Evolutionary conservation across 2,113 vertebrate genomes (phyloP).

Genomic region (Limanda limanda): DNA sequence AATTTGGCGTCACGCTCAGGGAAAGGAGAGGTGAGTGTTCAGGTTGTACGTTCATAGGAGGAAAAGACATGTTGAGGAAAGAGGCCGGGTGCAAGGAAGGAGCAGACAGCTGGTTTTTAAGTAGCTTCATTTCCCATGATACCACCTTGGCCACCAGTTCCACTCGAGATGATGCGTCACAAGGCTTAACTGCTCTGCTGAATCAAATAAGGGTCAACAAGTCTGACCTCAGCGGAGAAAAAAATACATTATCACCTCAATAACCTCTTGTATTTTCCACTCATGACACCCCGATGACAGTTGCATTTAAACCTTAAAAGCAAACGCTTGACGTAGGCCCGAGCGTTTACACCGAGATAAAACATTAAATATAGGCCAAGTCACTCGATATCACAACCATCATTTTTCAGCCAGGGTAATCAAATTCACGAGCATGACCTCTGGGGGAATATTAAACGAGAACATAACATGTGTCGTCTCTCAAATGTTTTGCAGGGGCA

Average conservation of each 20-base stretch:
- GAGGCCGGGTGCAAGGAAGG: not conserved
- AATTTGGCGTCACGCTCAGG: not conserved
- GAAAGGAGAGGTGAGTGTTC: not conserved
- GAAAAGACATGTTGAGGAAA: not conserved
- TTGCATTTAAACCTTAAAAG: slow-evolving; percentile 10
- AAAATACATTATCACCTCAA: slow-evolving; percentile 4
- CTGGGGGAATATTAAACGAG: slow-evolving; percentile 66
- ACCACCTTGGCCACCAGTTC: slow-evolving; percentile 6
- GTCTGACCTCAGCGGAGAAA: slow-evolving; percentile 11
- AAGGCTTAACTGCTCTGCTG: slow-evolving; percentile 40
- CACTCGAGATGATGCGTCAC: slow-evolving; percentile 13
- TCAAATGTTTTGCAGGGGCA: slow-evolving; percentile 38
- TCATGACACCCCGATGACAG: not conserved
- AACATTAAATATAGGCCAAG: slow-evolving; percentile 62
- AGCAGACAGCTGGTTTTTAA: not conserved
- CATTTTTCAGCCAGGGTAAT: slow-evolving; percentile 65
- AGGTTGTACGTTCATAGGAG: not conserved
- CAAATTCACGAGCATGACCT: slow-evolving; percentile 65
- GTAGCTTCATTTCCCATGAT: slow-evolving; percentile 38
- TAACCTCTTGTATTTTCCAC: slow-evolving; percentile 1
- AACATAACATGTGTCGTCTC: slow-evolving; percentile 60
- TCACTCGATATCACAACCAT: slow-evolving; percentile 57
- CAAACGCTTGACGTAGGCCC: not conserved
- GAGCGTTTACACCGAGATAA: slow-evolving; percentile 35
- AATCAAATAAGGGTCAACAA: slow-evolving; percentile 38